Base-by-base conservation (phyloP, 1,140 invertebrate species). In the Antheraea mylitta region DNA sequence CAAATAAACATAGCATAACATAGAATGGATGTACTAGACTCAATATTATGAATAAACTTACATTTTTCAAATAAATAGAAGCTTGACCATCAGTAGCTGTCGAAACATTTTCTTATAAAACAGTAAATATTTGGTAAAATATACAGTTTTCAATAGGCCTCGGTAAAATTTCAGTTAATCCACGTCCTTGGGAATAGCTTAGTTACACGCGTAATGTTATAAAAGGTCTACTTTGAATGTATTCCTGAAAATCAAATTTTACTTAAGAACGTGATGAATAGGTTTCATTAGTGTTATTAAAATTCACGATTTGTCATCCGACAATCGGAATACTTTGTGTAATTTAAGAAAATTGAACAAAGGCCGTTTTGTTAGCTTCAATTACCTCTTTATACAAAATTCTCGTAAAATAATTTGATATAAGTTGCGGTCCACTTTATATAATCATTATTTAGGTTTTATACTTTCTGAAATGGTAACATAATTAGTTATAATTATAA, bases 221-320 rank as follows among this genome's bases (percentile, higher is more conserved):
- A 63, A 63, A 63, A 63, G 8, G 19, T 16, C 19, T 13, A 37
- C 61, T 16, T 16, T 30, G 61, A 37, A 63, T 37, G 37, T 63
- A 18, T 63, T 63, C n/a, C 37, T 37, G 61, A 16, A 63, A 63
- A 36, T 30, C 22, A 63, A 63, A 63, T 63, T 63, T 19, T 61
- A 63, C 16, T 9, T 63, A 36, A 63, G 61, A n/a, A 30, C 61
- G 37, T 37, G 61, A 63, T 63, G 61, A 63, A 63, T 63, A 63
- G 61, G 11, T 36, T 63, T 63, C 61, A 63, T 63, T 63, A 63
- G 61, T 30, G 18, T 63, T 37, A 63, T 63, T 63, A 63, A 63
- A 63, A 37, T 63, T 63, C 61, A 63, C 37, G 61, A 63, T 63
- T 63, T 63, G 61, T 63, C 61, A 37, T 37, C 61, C 30, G 30